Evolutionary conservation across 2,797 vertebrate genomes (phyloP), one percentile per base, ranked within the genome.

Genomic region (Rhodeus uyekii): DNA sequence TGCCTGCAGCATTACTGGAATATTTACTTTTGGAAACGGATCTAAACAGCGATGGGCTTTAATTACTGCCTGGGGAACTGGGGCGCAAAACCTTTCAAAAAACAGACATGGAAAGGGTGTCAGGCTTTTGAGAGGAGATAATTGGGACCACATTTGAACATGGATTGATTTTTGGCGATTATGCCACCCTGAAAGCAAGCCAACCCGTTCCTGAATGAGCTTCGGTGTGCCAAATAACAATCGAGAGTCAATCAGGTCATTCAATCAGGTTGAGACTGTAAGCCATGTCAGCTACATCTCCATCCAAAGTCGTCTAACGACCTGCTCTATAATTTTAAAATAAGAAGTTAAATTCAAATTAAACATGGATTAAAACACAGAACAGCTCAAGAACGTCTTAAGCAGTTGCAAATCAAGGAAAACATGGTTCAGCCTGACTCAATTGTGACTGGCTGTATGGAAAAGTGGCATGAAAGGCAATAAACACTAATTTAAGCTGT

Each of bases 81-180:
- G 82, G 63, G 76, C 76, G 10, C 27, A 76, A 76, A 84, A 38
- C 50, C 38, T 65, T 32, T 80, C 12, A 77, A 80, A 73, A 73
- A 39, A 75, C 29, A 39, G 71, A 80, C 77, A 84, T 75, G 83
- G 77, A 76, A 84, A 74, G 69, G 77, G 83, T 84, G 83, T 84
- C 50, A 44, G 48, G 71, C 42, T 50, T 80, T 80, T 75, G 77
- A 68, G 63, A 10, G 7, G 12, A 80, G 18, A 80, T 80, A 53
- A 68, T 75, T 32, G 39, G 77, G 71, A 48, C 71, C 27, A 69
- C 44, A 74, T 81, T 22, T 80, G 65, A 63, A 76, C 77, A 77
- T 60, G 76, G 76, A 65, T 75, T 64, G 29, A 77, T 77, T 64
- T 75, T 83, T 55, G 76, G 18, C 32, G 53, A 65, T 71, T 76